phyloP scores from a whole-genome alignment of 1,140 invertebrate genomes.

The Zaprionus africanus region DNA sequence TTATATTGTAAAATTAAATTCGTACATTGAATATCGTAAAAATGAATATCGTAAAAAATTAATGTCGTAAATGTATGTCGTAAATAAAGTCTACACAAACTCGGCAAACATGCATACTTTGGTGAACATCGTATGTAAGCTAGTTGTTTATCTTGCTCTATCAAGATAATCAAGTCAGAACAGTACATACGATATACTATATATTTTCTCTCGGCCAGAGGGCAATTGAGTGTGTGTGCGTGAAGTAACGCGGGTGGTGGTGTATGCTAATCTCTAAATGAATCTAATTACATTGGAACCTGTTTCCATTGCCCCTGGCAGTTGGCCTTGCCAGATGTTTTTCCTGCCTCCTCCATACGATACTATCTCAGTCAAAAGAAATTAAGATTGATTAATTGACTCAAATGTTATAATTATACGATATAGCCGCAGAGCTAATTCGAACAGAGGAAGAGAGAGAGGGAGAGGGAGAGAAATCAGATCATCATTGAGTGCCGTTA shows the following conservation, averaged over 20 bases:
- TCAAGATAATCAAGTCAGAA: slow-evolving; percentile 25
- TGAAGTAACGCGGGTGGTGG: not conserved
- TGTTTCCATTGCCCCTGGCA: slow-evolving; percentile 22
- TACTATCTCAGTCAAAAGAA: slow-evolving; percentile 34
- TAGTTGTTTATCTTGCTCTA: slow-evolving; percentile 21
- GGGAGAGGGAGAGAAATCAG: not conserved
- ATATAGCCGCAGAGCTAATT: not conserved
- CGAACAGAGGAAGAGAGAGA: not conserved
- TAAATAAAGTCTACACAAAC: not conserved
- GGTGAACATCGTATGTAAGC: not conserved
- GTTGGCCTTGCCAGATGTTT: slow-evolving; percentile 36
- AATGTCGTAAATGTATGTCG: slow-evolving; percentile 1
- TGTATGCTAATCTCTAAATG: slow-evolving; percentile 40
- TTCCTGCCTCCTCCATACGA: not conserved
- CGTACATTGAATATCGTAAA: not conserved
- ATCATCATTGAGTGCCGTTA: not conserved
- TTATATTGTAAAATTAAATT: not conserved
- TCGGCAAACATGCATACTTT: not conserved
- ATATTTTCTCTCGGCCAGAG: not conserved
- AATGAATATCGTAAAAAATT: not conserved
- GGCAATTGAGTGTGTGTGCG: not conserved
- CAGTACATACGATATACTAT: not conserved
- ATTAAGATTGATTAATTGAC: slow-evolving; percentile 29
- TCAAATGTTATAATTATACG: slow-evolving; percentile 20
- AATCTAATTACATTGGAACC: slow-evolving; percentile 48